phyloP scores from a whole-genome alignment of 2,888 invertebrate species.

The Empis livida region DNA sequence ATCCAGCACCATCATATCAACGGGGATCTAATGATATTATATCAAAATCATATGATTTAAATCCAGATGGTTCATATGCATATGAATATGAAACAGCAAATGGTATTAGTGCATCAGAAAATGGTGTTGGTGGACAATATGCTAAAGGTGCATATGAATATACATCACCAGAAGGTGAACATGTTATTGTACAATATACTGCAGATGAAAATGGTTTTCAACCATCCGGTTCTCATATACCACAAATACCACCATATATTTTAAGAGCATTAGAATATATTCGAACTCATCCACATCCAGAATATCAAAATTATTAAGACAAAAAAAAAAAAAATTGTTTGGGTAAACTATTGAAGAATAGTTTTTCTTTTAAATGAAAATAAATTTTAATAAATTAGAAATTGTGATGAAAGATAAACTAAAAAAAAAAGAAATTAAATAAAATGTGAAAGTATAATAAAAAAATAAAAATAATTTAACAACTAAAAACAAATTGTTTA shows the following conservation, averaged over 20 bases:
- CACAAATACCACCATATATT: conserved; percentile 25
- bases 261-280: conserved; percentile 23
- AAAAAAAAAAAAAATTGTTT: no score
- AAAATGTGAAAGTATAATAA: no score
- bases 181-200: conserved; percentile 19
- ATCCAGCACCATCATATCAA: no score
- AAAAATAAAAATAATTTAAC: no score
- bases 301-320: no score
- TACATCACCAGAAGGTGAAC: conserved; percentile 24
- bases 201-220: conserved; percentile 26
- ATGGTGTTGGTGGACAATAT: conserved; percentile 23
- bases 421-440: no score
- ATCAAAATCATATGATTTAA: background rate
- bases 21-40: background rate
- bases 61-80: conserved; percentile 21
- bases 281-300: conserved; percentile 18
- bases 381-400: no score
- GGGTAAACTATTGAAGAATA: no score
- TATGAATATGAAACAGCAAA: conserved; percentile 19
- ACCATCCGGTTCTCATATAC: conserved; percentile 19
- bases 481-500: no score
- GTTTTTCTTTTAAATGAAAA: no score
- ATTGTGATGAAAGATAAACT: no score
- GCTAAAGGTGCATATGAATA: conserved; percentile 23
- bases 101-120: conserved; percentile 15